A percentile compares a stretch with the other conserved stretches of the same genome.
phyloP scores from a whole-genome alignment of 53 echinoderm and acorn worm genomes.

The Echinarachnius parma region DNA sequence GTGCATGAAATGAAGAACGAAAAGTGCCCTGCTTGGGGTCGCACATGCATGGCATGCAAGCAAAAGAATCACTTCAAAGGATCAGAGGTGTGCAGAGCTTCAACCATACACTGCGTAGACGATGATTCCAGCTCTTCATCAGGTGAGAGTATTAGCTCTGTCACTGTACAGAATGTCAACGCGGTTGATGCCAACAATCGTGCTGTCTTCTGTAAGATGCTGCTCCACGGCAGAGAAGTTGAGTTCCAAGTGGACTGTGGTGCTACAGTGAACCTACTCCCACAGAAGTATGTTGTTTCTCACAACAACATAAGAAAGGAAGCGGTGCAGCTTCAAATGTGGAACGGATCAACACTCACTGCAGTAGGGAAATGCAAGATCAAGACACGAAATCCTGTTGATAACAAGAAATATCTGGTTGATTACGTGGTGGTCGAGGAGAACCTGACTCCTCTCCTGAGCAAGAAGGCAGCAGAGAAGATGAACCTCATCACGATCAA shows the following conservation, averaged over 20 bases:
- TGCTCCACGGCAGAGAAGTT: conserved; percentile 28
- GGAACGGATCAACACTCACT: conserved; percentile 36
- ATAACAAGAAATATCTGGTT: conserved; percentile 53
- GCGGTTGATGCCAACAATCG: conserved; percentile 5
- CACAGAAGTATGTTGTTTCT: conserved; percentile 24
- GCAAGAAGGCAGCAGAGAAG: conserved; percentile 45
- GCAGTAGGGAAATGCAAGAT: conserved; percentile 39
- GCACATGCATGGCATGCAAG: conserved; percentile 45
- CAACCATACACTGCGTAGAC: not conserved
- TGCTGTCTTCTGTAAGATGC: conserved; percentile 47
- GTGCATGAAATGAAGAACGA: conserved; percentile 40
- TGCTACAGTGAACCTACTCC: conserved; percentile 50
- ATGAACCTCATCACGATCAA: conserved; percentile 71
- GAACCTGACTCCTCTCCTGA: conserved; percentile 47
- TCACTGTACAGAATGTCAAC: conserved; percentile 10
- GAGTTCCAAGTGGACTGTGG: conserved; percentile 71
- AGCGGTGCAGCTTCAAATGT: conserved; percentile 31
- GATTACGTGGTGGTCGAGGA: conserved; percentile 54
- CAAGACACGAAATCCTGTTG: conserved; percentile 32
- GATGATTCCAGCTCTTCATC: conserved; percentile 18
- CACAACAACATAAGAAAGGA: not conserved
- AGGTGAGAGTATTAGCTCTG: conserved; percentile 43
- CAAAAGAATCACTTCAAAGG: conserved; percentile 37
- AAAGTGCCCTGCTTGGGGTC: conserved; percentile 54
- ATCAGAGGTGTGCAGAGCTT: conserved; percentile 3